Conservation (phyloP, 2,888 invertebrate species). For the Digitonthophagus gazella region DNA sequence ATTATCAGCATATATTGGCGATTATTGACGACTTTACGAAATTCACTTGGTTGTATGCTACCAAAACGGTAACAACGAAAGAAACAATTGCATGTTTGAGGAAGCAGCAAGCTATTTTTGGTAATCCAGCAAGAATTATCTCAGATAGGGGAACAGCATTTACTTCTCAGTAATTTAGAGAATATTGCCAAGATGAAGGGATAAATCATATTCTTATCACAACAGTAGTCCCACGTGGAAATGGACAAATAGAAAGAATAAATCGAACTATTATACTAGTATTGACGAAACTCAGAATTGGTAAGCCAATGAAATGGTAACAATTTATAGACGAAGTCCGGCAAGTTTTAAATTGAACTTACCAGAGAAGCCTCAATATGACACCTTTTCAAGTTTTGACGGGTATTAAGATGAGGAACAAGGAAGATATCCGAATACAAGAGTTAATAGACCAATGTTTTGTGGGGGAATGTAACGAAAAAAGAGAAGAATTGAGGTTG, state of each 20-base stretch:
- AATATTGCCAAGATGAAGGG: slow-evolving; percentile 42
- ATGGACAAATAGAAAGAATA: slow-evolving; percentile 27
- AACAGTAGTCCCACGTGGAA: slow-evolving; percentile 20
- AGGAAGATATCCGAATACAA: too few relatives aligned
- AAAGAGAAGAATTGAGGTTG: too few relatives aligned
- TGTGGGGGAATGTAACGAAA: too few relatives aligned
- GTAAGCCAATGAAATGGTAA: not conserved
- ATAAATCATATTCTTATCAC: slow-evolving; percentile 36
- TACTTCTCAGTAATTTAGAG: slow-evolving; percentile 40
- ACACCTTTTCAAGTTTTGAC: not conserved
- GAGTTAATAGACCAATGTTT: too few relatives aligned
- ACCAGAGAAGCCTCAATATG: not conserved
- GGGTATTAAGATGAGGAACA: not conserved
- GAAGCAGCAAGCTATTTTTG: slow-evolving; percentile 31
- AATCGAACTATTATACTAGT: slow-evolving; percentile 23
- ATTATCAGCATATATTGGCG: slow-evolving; percentile 32
- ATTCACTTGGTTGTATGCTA: slow-evolving; percentile 41
- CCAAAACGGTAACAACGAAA: slow-evolving; percentile 34
- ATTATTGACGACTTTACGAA: slow-evolving; percentile 40
- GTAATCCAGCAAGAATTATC: slow-evolving; percentile 30
- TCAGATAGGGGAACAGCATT: slow-evolving; percentile 44
- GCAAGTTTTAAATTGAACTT: not conserved
- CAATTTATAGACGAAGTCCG: too few relatives aligned
- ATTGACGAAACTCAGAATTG: slow-evolving; percentile 2
- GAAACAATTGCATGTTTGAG: slow-evolving; percentile 33